These are phyloP conservation scores for Caenorhabditis latens DNA, from an alignment of 1,140 invertebrate species.

Conservation along the genomic window DNA sequence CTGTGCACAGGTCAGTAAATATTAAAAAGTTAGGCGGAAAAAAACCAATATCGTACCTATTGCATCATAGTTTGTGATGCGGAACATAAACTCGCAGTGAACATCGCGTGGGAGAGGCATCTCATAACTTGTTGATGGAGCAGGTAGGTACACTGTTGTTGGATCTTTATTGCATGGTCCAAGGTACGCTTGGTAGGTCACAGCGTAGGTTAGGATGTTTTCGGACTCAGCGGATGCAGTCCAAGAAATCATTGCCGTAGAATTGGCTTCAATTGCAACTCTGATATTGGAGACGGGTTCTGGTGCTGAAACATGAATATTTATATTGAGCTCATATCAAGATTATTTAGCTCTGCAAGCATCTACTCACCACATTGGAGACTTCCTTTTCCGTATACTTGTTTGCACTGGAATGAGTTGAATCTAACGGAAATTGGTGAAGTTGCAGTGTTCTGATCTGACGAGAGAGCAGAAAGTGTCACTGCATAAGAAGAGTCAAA, in stretches of 20 bases:
- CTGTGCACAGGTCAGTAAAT: conserved; percentile 57
- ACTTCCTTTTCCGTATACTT: conserved; percentile 61
- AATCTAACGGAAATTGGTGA: conserved; percentile 20
- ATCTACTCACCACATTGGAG: conserved; percentile 60
- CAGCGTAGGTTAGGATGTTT: conserved; percentile 59
- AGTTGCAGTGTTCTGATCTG: conserved; percentile 49
- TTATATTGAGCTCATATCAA: neutral
- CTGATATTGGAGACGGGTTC: conserved; percentile 61
- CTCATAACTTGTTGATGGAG: conserved; percentile 47
- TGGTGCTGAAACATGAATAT: conserved; percentile 50
- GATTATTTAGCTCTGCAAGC: no score
- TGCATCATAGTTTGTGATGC: conserved; percentile 53
- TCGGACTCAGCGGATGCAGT: conserved; percentile 59
- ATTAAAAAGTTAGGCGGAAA: neutral
- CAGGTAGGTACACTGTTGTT: conserved; percentile 37
- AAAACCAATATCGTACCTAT: conserved; percentile 12
- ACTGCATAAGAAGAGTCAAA: conserved; percentile 61
- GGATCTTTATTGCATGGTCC: conserved; percentile 45
- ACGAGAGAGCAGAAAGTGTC: conserved; percentile 46
- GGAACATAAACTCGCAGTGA: conserved; percentile 48
- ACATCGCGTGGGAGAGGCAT: conserved; percentile 24
- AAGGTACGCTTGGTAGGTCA: conserved; percentile 53
- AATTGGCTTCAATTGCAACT: conserved; percentile 57
- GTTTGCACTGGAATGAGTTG: conserved; percentile 58
- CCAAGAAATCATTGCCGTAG: conserved; percentile 59